Percentiles rank a stretch among this genome's conserved stretches.
Evolutionary conservation across 2,113 vertebrate species (phyloP).

Genomic region (Leucoraja erinaceus): DNA sequence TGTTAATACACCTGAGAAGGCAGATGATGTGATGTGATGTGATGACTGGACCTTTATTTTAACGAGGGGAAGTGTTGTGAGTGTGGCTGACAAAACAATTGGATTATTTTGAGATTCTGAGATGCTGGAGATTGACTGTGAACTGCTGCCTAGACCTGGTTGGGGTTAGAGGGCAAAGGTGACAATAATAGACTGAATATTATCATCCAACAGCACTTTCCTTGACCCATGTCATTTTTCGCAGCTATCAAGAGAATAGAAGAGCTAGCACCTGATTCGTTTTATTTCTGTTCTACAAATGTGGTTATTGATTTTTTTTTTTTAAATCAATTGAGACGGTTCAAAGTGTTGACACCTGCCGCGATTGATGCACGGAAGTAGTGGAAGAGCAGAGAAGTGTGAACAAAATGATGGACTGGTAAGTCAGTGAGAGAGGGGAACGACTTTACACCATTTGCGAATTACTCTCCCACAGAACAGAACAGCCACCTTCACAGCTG

Average conservation of each 20-base stretch:
- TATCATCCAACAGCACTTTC: not conserved
- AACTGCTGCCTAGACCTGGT: too few species aligned
- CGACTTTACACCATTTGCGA: not conserved
- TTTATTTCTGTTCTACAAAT: constrained; percentile 24
- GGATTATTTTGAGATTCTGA: not conserved
- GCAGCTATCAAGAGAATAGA: not conserved
- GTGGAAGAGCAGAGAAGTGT: not conserved
- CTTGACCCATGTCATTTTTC: not conserved
- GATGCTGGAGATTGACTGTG: not conserved
- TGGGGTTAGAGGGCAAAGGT: not conserved
- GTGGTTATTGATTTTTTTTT: constrained; percentile 9
- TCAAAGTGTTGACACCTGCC: not conserved
- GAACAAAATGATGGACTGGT: not conserved
- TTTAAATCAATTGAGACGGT: constrained; percentile 5
- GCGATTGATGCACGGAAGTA: not conserved
- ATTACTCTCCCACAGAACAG: not conserved
- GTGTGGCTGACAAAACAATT: not conserved
- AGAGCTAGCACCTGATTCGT: not conserved
- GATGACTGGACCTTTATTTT: too few species aligned
- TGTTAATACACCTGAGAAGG: too few species aligned
- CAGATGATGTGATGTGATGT: too few species aligned
- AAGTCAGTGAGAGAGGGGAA: not conserved
- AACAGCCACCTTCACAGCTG: not conserved
- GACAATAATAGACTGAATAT: not conserved
- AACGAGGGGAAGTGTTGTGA: not conserved